phyloP scores from a whole-genome alignment of 35 echinoderm and acorn worm genomes.

The Holothuria glaberrima region DNA sequence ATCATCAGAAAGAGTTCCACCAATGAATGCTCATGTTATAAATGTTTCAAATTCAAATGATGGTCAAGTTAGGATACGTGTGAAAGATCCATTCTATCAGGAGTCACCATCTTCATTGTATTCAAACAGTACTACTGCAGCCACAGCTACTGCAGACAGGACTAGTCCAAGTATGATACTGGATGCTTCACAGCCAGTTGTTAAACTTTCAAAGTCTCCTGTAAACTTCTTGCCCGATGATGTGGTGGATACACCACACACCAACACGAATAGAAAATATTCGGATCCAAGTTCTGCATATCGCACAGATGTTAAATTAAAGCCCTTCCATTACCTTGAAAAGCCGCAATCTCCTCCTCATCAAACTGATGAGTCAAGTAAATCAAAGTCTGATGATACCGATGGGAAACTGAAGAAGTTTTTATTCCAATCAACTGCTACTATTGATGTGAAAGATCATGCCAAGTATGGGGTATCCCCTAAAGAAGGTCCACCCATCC shows the following conservation, averaged over 20 bases:
- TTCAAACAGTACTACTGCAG: conserved; percentile 45
- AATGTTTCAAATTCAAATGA: conserved; percentile 46
- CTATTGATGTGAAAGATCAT: conserved; percentile 44
- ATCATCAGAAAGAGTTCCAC: neutral
- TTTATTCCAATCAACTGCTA: conserved; percentile 50
- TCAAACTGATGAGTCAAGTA: neutral
- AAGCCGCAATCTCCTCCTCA: neutral
- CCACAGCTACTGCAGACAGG: neutral
- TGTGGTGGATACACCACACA: neutral
- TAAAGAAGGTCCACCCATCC: conserved; percentile 60
- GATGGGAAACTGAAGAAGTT: conserved; percentile 37
- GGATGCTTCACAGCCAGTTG: conserved; percentile 13
- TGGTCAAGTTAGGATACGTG: conserved; percentile 41
- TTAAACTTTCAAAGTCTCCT: conserved; percentile 60
- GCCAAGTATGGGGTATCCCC: neutral
- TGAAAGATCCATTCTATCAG: conserved; percentile 38
- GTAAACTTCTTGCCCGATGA: conserved; percentile 19
- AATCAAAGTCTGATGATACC: neutral
- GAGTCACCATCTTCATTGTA: neutral
- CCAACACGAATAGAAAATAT: conserved; percentile 33
- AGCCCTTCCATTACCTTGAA: conserved; percentile 51
- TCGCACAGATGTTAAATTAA: conserved; percentile 7
- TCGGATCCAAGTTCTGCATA: conserved; percentile 30
- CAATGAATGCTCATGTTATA: neutral
- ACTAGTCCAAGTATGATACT: conserved; percentile 28